phyloP scores from a whole-genome alignment of 2,797 vertebrate genomes.

The Capromys pilorides region DNA sequence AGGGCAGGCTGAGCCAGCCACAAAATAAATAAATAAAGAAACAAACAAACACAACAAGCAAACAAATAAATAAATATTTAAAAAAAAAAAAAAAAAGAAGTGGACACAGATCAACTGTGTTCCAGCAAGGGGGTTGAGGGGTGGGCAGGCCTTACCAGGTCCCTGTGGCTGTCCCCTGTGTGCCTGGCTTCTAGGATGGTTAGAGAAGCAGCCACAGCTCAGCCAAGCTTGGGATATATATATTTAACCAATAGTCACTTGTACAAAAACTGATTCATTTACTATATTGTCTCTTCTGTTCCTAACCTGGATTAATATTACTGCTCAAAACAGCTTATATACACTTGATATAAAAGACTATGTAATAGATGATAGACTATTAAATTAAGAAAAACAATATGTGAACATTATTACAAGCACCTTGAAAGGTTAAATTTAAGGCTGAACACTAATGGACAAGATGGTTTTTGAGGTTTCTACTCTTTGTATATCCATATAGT shows the following conservation, averaged over 20 bases:
- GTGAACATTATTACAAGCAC: not conserved
- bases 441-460: not conserved
- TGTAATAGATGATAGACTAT: not conserved
- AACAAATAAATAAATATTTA: no score
- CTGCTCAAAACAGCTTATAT: not conserved
- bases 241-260: not conserved
- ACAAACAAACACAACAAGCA: no score
- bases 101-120: no score
- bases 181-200: no score
- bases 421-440: not conserved
- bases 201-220: no score
- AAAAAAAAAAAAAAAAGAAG: no score
- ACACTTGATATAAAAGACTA: not conserved
- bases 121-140: no score
- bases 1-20: no score
- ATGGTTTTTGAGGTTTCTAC: not conserved
- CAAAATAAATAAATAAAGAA: no score
- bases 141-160: no score
- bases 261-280: not conserved
- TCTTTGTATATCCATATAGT: not conserved
- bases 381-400: not conserved
- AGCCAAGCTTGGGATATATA: no score
- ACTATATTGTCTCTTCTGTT: not conserved
- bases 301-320: not conserved
- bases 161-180: no score